Percentiles rank a stretch among this genome's conserved stretches.
Conservation (phyloP, 2,113 vertebrate genomes). For the Apeltes quadracus region DNA sequence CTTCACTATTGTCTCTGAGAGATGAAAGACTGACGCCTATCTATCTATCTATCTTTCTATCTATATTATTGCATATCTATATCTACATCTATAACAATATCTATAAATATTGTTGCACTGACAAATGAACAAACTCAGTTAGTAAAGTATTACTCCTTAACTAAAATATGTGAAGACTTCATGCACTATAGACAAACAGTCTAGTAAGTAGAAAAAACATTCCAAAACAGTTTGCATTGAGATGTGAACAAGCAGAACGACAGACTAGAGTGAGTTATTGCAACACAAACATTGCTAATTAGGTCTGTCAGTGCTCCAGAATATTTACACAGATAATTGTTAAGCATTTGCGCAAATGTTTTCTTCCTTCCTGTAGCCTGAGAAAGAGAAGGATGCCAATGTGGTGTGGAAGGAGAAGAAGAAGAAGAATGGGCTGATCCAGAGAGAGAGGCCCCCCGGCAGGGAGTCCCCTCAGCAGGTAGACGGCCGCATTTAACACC, state of each 20-base stretch:
- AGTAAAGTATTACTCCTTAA: not conserved
- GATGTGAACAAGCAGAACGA: not conserved
- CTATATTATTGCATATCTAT: not conserved
- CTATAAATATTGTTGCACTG: not conserved
- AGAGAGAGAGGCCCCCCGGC: conserved; percentile 77
- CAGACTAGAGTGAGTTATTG: not conserved
- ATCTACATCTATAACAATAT: not conserved
- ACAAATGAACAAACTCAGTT: not conserved
- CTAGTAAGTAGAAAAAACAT: too few relatives aligned
- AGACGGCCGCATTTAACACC: conserved; percentile 33
- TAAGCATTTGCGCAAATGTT: conserved; percentile 1
- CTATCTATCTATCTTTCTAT: conserved; percentile 13
- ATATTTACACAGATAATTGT: conserved; percentile 4
- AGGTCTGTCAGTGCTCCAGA: not conserved
- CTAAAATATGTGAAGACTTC: not conserved
- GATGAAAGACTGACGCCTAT: conserved; percentile 43
- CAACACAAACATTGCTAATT: not conserved
- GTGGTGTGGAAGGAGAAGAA: conserved; percentile 54
- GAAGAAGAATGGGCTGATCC: conserved; percentile 79
- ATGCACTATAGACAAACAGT: too few relatives aligned
- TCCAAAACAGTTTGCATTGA: not conserved
- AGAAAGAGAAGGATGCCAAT: conserved; percentile 61
- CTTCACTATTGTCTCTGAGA: conserved; percentile 58
- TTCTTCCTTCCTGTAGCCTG: conserved; percentile 49
- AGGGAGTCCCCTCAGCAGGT: conserved; percentile 79